Conservation (phyloP, 1,140 invertebrate genomes). For the Solen grandis region DNA sequence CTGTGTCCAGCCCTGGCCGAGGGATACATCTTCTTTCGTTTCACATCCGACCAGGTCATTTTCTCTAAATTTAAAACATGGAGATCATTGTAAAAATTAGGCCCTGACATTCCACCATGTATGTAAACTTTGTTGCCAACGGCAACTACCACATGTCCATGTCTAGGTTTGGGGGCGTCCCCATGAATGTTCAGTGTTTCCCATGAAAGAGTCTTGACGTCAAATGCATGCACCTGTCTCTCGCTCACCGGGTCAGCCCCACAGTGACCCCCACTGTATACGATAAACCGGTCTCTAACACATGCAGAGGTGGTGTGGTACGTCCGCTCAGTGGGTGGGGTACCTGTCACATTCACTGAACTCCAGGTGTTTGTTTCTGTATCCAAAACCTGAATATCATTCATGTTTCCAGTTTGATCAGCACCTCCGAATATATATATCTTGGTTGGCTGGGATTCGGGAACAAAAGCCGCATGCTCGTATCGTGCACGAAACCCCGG, state of each 20-base stretch:
- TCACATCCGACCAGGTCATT: constrained; percentile 73
- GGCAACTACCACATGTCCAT: constrained; percentile 79
- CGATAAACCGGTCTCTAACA: constrained; percentile 75
- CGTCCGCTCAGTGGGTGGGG: constrained; percentile 76
- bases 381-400: constrained; percentile 79
- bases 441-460: constrained; percentile 68
- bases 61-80: constrained; percentile 78
- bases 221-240: constrained; percentile 77
- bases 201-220: constrained; percentile 74
- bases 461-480: constrained; percentile 78
- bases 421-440: constrained; percentile 80
- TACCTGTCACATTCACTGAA: constrained; percentile 67
- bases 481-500: constrained; percentile 76
- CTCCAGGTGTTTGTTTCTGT: constrained; percentile 70
- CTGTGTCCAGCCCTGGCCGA: constrained; percentile 78
- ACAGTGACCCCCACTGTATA: constrained; percentile 80
- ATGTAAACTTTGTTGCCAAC: constrained; percentile 76
- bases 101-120: constrained; percentile 80
- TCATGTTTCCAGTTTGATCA: constrained; percentile 78
- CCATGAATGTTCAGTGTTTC: constrained; percentile 70
- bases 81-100: constrained; percentile 79
- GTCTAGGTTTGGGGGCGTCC: constrained; percentile 77
- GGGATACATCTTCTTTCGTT: constrained; percentile 73
- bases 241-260: constrained; percentile 79
- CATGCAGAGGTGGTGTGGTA: constrained; percentile 74